phyloP scores from a whole-genome alignment of 2,113 vertebrate species.

The Gopherus flavomarginatus region DNA sequence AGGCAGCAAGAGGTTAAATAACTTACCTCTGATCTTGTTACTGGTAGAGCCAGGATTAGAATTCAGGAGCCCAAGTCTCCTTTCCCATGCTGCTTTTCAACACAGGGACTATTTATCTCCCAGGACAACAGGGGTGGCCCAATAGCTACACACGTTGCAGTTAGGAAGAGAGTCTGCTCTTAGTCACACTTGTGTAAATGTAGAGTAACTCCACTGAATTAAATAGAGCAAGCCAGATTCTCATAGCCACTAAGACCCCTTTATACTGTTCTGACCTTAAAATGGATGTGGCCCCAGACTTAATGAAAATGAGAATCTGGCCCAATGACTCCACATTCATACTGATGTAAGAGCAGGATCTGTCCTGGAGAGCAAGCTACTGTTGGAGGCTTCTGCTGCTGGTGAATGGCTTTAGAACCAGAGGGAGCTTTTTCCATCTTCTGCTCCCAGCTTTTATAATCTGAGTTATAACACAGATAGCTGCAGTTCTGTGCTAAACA shows the following conservation, averaged over 20 bases:
- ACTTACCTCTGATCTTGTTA: background rate
- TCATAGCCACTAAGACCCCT: background rate
- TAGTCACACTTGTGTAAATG: background rate
- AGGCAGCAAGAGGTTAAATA: background rate
- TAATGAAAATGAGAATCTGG: background rate
- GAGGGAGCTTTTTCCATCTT: background rate
- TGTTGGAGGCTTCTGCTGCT: background rate
- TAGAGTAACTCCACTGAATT: background rate
- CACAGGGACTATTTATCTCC: background rate
- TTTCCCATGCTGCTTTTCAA: background rate
- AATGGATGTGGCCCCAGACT: rapidly evolving
- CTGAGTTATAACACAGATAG: background rate
- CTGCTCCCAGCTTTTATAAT: background rate
- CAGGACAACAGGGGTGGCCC: background rate
- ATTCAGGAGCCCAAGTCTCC: background rate
- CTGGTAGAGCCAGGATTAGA: background rate
- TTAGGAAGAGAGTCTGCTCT: background rate
- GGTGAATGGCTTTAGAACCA: background rate
- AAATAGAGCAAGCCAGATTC: background rate
- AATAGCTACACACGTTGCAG: background rate
- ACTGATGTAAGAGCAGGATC: background rate
- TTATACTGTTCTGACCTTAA: background rate
- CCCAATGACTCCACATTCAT: background rate
- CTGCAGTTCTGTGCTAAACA: background rate
- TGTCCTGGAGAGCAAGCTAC: background rate